A percentile compares a stretch with the other conserved stretches of the same genome.
Evolutionary conservation across 2,797 vertebrate species (phyloP).

Genomic region (Neoniphon sammara): DNA sequence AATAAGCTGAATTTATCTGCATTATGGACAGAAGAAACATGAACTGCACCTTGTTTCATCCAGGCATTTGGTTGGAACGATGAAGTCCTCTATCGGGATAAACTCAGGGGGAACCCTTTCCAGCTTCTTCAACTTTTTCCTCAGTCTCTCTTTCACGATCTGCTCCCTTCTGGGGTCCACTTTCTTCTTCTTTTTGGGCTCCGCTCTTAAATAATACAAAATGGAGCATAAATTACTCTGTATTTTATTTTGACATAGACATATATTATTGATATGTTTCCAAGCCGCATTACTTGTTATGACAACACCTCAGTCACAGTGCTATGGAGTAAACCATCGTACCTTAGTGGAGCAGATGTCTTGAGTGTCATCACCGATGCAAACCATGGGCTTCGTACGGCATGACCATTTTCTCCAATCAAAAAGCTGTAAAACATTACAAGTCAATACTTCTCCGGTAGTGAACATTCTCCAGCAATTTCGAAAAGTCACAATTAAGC

Average conservation of each 20-base stretch:
- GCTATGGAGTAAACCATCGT: conserved; percentile 33
- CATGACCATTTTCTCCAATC: conserved; percentile 60
- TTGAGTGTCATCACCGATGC: conserved; percentile 83
- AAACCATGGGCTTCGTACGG: conserved; percentile 83
- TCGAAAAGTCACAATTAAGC: background rate
- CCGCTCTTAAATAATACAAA: conserved; percentile 82
- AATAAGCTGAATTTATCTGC: background rate
- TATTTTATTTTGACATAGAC: too few relatives aligned
- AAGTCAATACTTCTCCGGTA: background rate
- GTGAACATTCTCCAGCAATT: background rate
- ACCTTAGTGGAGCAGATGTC: conserved; percentile 89
- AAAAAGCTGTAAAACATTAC: conserved; percentile 72
- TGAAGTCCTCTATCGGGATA: conserved; percentile 94
- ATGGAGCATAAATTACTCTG: background rate
- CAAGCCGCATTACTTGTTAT: too few relatives aligned
- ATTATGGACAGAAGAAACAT: background rate
- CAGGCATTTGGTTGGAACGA: conserved; percentile 81
- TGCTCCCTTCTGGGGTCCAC: conserved; percentile 88
- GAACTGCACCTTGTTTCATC: conserved; percentile 86
- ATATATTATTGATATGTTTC: too few relatives aligned
- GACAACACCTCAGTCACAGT: background rate
- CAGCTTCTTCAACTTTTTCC: conserved; percentile 89
- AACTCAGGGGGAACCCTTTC: conserved; percentile 89
- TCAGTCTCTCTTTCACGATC: conserved; percentile 88
- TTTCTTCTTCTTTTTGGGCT: conserved; percentile 94